Percentiles rank a stretch among this genome's conserved stretches.
These are phyloP conservation scores for Cebus imitator DNA, from an alignment of 2,113 vertebrate species.

Conservation along the genomic window DNA sequence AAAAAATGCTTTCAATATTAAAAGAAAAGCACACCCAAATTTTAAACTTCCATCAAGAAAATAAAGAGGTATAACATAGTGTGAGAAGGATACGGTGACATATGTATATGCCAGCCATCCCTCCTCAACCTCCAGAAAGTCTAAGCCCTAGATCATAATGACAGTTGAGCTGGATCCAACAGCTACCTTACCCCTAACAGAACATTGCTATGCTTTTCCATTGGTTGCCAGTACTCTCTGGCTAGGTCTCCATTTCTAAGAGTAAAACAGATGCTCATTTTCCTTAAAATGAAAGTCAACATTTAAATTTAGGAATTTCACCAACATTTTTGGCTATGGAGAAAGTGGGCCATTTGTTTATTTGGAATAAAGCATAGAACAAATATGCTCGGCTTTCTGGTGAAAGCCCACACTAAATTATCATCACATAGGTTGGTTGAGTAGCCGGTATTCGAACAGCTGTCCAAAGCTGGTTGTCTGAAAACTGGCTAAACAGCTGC, in stretches of 20 bases:
- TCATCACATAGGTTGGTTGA: not conserved
- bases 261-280: not conserved
- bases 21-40: not conserved
- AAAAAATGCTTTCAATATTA: too few relatives aligned
- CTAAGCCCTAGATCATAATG: not conserved
- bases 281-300: not conserved
- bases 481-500: not conserved
- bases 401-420: not conserved
- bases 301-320: not conserved
- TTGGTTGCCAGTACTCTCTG: not conserved
- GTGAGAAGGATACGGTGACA: not conserved
- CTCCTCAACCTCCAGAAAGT: not conserved
- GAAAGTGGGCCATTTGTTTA: not conserved
- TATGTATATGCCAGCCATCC: not conserved
- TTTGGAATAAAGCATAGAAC: not conserved
- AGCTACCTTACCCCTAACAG: not conserved
- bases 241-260: not conserved
- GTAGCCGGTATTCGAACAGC: not conserved
- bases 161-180: not conserved
- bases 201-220: not conserved
- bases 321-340: not conserved
- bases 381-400: not conserved
- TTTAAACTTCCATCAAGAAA: conserved; percentile 5
- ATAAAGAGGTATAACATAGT: not conserved
- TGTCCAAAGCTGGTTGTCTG: not conserved